Evolutionary conservation across 2,888 invertebrate species (phyloP).

Genomic region (Drosophila robusta): DNA sequence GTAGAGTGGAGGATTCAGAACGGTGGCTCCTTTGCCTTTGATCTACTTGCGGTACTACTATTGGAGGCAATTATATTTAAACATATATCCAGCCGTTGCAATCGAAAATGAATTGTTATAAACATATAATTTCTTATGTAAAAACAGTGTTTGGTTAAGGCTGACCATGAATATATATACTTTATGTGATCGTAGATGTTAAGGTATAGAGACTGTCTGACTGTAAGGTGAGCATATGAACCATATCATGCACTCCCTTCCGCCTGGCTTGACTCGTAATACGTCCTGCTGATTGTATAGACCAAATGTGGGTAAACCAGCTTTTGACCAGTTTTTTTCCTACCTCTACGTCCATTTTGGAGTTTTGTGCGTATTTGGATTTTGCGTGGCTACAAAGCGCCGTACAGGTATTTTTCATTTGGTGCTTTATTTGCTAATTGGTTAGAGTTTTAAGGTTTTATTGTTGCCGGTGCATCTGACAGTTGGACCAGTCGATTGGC

Average conservation of each 20-base stretch:
- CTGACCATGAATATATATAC: too few relatives aligned
- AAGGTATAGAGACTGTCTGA: background rate
- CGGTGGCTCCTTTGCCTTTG: background rate
- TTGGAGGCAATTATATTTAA: too few relatives aligned
- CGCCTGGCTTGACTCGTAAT: background rate
- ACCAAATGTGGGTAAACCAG: too few relatives aligned
- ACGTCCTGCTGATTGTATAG: background rate
- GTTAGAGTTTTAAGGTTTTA: background rate
- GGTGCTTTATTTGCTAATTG: constrained; percentile 25
- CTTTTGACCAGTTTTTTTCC: too few relatives aligned
- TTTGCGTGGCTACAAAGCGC: constrained; percentile 36
- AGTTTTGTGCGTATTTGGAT: constrained; percentile 14
- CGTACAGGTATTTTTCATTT: constrained; percentile 32
- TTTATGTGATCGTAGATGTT: background rate
- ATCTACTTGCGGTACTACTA: background rate
- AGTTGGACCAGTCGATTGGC: background rate
- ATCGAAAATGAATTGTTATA: too few relatives aligned
- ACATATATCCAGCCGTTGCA: too few relatives aligned
- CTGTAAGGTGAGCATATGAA: background rate
- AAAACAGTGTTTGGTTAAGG: too few relatives aligned
- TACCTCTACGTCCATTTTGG: background rate
- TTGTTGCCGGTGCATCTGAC: constrained; percentile 11
- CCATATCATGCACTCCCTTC: background rate
- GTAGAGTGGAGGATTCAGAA: background rate
- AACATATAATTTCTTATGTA: too few relatives aligned